These are phyloP conservation scores for Hecatera dysodea DNA, from an alignment of 2,888 invertebrate species.

Conservation along the genomic window DNA sequence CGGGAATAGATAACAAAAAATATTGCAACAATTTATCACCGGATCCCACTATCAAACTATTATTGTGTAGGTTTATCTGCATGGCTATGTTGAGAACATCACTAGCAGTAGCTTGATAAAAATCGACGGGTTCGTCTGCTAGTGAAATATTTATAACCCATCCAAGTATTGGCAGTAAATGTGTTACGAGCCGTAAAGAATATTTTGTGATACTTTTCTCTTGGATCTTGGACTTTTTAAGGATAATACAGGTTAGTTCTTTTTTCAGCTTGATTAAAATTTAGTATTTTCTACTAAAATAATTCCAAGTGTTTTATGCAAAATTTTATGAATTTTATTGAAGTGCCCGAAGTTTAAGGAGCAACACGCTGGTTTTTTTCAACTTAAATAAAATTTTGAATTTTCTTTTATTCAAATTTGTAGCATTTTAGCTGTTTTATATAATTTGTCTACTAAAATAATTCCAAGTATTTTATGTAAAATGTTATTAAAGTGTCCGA, in stretches of 20 bases:
- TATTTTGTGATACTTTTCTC: slow-evolving; percentile 32
- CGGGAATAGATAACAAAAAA: slow-evolving; percentile 29
- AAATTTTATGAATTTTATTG: background rate
- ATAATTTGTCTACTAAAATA: background rate
- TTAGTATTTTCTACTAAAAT: background rate
- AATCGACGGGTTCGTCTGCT: slow-evolving; percentile 3
- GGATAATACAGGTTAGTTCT: slow-evolving; percentile 60
- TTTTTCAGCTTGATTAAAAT: background rate
- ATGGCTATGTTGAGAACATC: slow-evolving; percentile 22
- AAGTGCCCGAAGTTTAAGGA: background rate
- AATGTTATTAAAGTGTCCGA: background rate
- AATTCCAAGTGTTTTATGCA: background rate
- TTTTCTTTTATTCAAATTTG: background rate
- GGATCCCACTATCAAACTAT: slow-evolving; percentile 59
- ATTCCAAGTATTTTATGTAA: background rate
- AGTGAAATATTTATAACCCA: slow-evolving; percentile 52
- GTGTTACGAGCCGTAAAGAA: slow-evolving; percentile 48
- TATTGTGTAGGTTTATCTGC: slow-evolving; percentile 58
- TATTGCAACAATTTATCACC: slow-evolving; percentile 55
- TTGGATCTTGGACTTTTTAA: slow-evolving; percentile 23
- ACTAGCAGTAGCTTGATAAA: slow-evolving; percentile 49
- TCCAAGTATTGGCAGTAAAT: slow-evolving; percentile 40
- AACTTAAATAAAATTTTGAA: no score
- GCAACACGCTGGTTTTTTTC: no score
- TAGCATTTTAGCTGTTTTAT: background rate